Evolutionary conservation across 2,797 vertebrate genomes (phyloP).

Genomic region (Pempheris klunzingeri): DNA sequence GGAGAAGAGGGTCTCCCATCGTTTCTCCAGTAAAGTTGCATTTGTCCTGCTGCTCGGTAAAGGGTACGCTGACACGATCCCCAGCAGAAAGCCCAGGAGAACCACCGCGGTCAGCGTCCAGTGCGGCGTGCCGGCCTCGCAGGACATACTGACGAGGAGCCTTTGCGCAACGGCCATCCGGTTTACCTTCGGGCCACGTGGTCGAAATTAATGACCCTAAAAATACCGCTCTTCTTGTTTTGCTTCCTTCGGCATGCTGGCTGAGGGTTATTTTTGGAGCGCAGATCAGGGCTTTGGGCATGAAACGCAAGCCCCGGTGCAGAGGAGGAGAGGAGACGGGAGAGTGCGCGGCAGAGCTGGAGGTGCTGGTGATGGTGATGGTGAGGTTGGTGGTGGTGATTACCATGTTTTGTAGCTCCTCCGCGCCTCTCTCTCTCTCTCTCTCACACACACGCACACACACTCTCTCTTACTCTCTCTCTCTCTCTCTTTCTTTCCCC

Average conservation of each 20-base stretch:
- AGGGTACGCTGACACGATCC: constrained; percentile 88
- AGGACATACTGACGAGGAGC: constrained; percentile 95
- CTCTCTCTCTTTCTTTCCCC: constrained; percentile 51
- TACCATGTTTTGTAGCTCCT: constrained; percentile 93
- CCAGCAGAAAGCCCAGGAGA: constrained; percentile 90
- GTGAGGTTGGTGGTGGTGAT: constrained; percentile 82
- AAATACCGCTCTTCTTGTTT: constrained; percentile 98
- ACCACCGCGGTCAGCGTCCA: constrained; percentile 89
- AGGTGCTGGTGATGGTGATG: constrained; percentile 79
- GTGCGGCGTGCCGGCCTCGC: constrained; percentile 89
- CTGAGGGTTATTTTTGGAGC: constrained; percentile 97
- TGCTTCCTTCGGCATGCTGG: constrained; percentile 96
- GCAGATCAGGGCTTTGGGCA: constrained; percentile 92
- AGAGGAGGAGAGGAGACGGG: constrained; percentile 83
- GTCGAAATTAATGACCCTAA: constrained; percentile 98
- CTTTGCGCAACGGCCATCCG: constrained; percentile 94
- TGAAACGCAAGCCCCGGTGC: constrained; percentile 90
- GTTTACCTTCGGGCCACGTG: constrained; percentile 97
- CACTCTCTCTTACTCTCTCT: constrained; percentile 45
- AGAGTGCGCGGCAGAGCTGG: constrained; percentile 84
- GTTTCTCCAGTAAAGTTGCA: constrained; percentile 88
- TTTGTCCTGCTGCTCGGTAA: constrained; percentile 87
- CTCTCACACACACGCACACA: constrained; percentile 24
- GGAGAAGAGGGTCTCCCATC: constrained; percentile 93
- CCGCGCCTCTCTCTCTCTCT: constrained; percentile 77